A percentile compares a stretch with the other conserved stretches of the same genome.
phyloP scores from a whole-genome alignment of 2,113 vertebrate species.

The Gopherus evgoodei region DNA sequence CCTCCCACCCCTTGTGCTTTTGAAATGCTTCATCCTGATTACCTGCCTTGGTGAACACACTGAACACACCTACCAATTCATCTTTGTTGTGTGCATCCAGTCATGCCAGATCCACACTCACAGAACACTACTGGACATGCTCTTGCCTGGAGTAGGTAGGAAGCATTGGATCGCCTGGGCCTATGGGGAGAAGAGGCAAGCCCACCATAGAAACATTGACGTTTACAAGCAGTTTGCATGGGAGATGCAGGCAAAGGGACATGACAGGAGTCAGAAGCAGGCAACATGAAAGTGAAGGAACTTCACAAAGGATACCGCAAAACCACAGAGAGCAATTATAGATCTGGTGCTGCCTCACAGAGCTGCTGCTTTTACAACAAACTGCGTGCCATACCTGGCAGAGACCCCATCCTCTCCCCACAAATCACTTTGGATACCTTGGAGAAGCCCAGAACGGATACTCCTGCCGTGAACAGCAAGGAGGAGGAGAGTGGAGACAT shows the following conservation, averaged over 20 bases:
- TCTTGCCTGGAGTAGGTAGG: background rate
- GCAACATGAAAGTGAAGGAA: background rate
- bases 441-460: background rate
- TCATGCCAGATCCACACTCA: background rate
- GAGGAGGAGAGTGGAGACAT: too few species aligned
- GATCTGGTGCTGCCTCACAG: background rate
- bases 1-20: background rate
- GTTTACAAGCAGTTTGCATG: background rate
- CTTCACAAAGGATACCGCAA: background rate
- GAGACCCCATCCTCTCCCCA: background rate
- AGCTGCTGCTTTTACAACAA: background rate
- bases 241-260: background rate
- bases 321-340: background rate
- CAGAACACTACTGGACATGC: background rate
- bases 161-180: background rate
- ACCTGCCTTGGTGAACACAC: background rate
- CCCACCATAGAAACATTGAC: background rate
- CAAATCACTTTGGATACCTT: background rate
- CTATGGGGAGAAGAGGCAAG: background rate
- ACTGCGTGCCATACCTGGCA: background rate
- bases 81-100: background rate
- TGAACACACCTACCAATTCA: background rate
- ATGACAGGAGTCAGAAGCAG: background rate
- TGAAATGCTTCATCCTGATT: background rate
- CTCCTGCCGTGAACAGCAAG: background rate